Percentiles rank a stretch among this genome's conserved stretches.
Conservation (phyloP, 2,797 vertebrate species). For the Harpagifer antarcticus region DNA sequence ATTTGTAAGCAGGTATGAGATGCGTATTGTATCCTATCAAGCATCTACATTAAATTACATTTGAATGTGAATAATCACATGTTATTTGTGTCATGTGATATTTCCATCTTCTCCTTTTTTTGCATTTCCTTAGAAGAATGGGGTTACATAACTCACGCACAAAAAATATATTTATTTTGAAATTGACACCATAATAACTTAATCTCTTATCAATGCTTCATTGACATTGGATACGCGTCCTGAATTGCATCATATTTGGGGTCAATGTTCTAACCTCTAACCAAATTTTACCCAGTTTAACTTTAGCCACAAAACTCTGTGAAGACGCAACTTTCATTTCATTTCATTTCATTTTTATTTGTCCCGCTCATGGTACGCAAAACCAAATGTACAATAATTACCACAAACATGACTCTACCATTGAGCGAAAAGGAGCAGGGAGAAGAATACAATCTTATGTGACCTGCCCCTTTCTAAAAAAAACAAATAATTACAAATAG, state of each 20-base stretch:
- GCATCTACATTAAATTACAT: not conserved
- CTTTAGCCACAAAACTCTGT: not conserved
- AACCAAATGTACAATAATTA: too few species aligned
- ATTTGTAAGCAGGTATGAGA: not conserved
- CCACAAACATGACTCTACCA: too few species aligned
- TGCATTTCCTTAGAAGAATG: not conserved
- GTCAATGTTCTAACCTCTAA: not conserved
- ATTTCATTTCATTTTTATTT: too few species aligned
- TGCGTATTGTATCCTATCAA: not conserved
- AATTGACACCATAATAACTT: not conserved
- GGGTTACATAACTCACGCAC: conserved; percentile 6
- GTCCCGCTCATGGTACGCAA: too few species aligned
- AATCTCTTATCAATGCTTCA: not conserved
- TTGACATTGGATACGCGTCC: not conserved
- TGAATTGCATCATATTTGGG: not conserved
- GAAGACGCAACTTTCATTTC: not conserved
- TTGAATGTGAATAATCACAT: not conserved
- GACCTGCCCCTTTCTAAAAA: too few species aligned
- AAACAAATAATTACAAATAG: too few species aligned
- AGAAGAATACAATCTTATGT: too few species aligned
- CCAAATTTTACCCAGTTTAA: not conserved
- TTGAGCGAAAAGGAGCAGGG: too few species aligned
- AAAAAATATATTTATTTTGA: conserved; percentile 5
- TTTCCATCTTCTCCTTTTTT: not conserved
- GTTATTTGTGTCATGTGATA: not conserved